phyloP scores from a whole-genome alignment of 2,113 vertebrate species.

The Bostrychus sinensis region DNA sequence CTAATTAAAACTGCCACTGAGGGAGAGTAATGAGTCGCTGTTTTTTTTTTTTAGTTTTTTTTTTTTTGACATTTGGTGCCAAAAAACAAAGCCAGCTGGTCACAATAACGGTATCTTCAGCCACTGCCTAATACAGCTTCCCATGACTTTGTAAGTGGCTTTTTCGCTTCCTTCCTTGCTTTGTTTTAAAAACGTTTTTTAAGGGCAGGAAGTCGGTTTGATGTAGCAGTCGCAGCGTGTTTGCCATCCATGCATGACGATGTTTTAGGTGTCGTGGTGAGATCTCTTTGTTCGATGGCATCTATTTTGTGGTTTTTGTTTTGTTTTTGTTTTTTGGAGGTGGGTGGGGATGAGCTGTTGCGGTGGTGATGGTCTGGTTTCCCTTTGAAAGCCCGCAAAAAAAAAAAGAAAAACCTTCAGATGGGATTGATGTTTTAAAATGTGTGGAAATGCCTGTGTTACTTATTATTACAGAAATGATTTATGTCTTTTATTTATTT shows the following conservation, averaged over 20 bases:
- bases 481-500: constrained; percentile 47
- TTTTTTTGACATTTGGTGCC: background rate
- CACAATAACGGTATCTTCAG: no score
- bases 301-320: constrained; percentile 17
- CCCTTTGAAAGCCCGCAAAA: constrained; percentile 43
- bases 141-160: background rate
- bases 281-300: constrained; percentile 23
- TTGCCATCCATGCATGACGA: constrained; percentile 55
- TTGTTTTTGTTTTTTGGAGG: no score
- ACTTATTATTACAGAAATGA: constrained; percentile 13
- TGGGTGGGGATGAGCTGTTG: constrained; percentile 49
- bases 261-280: constrained; percentile 58
- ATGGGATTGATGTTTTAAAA: constrained; percentile 47
- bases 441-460: constrained; percentile 53
- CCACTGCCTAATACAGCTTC: no score
- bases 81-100: no score
- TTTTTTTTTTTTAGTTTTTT: background rate
- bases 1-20: background rate
- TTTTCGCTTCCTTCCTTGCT: background rate
- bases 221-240: constrained; percentile 33
- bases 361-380: constrained; percentile 45
- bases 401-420: constrained; percentile 27
- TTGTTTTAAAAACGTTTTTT: background rate
- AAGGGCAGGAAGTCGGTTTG: constrained; percentile 40
- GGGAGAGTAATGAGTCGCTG: background rate